A percentile compares a stretch with the other conserved stretches of the same genome.
Conservation (phyloP, 2,888 invertebrate species). For the Orthosia gothica region DNA sequence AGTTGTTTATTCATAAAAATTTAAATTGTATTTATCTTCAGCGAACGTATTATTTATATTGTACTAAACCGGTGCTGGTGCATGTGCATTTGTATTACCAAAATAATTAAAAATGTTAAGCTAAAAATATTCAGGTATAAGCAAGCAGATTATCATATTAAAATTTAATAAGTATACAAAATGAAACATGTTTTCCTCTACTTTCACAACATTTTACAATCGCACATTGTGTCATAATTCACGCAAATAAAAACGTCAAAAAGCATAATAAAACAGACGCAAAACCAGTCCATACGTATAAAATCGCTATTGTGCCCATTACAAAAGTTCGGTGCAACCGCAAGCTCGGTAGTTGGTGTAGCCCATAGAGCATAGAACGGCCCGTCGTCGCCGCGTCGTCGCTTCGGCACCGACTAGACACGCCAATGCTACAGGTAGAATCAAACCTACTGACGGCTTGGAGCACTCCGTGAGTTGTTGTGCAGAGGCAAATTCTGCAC, state of each 20-base stretch:
- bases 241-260: constrained; percentile 38
- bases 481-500: too few relatives aligned
- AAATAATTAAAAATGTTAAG: too few relatives aligned
- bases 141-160: background rate
- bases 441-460: too few relatives aligned
- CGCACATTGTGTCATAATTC: constrained; percentile 13
- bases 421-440: background rate
- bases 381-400: too few relatives aligned
- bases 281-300: constrained; percentile 34
- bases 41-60: too few relatives aligned
- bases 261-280: constrained; percentile 28
- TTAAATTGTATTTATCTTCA: too few relatives aligned
- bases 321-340: constrained; percentile 50
- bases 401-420: background rate
- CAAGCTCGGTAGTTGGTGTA: constrained; percentile 14
- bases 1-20: too few relatives aligned
- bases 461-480: too few relatives aligned
- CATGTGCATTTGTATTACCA: too few relatives aligned
- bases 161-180: too few relatives aligned
- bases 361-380: constrained; percentile 5
- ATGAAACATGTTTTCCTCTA: background rate
- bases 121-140: background rate
- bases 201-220: background rate
- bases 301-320: constrained; percentile 44
- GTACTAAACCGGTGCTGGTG: too few relatives aligned